These are phyloP conservation scores for Caenorhabditis doughertyi DNA, from an alignment of 2,888 invertebrate species.

Conservation along the genomic window DNA sequence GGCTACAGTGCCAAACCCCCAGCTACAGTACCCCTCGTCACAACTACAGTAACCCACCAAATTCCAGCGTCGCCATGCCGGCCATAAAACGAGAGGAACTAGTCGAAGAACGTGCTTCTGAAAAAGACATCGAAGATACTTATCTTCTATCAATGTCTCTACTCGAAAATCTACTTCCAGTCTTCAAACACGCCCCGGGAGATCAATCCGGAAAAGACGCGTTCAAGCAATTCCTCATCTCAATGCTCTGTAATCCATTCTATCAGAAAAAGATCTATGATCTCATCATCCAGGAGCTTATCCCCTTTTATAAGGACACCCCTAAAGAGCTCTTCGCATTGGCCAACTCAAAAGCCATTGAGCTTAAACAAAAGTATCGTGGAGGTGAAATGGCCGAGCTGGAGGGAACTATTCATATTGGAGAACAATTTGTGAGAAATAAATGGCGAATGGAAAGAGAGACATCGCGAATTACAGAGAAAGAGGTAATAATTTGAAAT, in stretches of 20 bases:
- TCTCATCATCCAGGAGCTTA: conserved; percentile 20
- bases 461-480: not conserved
- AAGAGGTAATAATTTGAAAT: not conserved
- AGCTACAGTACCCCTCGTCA: no score
- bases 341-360: not conserved
- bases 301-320: conserved; percentile 22
- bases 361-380: not conserved
- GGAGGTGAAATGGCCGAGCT: not conserved
- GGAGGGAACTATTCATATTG: conserved; percentile 18
- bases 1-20: no score
- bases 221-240: conserved; percentile 11
- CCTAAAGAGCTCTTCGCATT: conserved; percentile 17
- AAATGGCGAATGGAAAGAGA: not conserved
- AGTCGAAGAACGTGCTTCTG: not conserved
- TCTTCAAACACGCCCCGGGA: conserved; percentile 1
- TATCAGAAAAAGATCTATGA: conserved; percentile 49
- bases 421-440: not conserved
- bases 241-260: conserved; percentile 36
- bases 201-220: conserved; percentile 41
- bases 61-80: no score
- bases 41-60: no score
- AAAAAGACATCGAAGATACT: not conserved
- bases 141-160: conserved; percentile 38
- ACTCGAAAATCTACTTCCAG: conserved; percentile 24
- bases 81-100: conserved; percentile 14